Percentiles rank a stretch among this genome's conserved stretches.
Evolutionary conservation across 2,113 vertebrate species (phyloP).

Genomic region (Polypterus senegalus): DNA sequence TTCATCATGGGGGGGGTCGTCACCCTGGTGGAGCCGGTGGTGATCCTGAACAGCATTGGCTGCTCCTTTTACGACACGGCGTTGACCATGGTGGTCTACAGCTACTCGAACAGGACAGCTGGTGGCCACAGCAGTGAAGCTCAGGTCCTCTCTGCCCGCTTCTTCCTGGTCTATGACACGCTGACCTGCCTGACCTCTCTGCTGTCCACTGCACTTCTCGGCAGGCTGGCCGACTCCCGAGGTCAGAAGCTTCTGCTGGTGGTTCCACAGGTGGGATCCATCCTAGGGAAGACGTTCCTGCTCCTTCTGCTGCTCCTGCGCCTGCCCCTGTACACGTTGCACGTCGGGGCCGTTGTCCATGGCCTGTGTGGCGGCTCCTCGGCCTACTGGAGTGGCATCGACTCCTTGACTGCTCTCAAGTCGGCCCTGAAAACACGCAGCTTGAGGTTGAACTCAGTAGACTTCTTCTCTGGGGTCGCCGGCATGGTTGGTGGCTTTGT

Average conservation of each 20-base stretch:
- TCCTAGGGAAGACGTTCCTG: conserved; percentile 25
- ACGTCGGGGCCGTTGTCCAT: conserved; percentile 20
- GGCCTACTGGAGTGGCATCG: conserved; percentile 29
- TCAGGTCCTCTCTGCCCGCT: conserved; percentile 23
- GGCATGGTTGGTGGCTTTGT: conserved; percentile 25
- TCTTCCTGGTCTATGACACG: conserved; percentile 27
- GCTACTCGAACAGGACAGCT: conserved; percentile 18
- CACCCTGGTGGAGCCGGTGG: conserved; percentile 29
- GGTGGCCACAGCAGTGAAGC: conserved; percentile 21
- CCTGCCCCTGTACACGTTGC: conserved; percentile 27
- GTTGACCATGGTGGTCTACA: conserved; percentile 26
- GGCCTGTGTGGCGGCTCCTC: conserved; percentile 28
- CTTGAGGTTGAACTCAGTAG: conserved; percentile 28
- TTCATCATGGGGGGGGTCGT: conserved; percentile 18
- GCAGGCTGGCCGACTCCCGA: conserved; percentile 18
- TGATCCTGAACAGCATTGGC: conserved; percentile 27
- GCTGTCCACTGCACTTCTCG: conserved; percentile 23
- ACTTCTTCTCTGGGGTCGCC: conserved; percentile 26
- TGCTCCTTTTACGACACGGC: conserved; percentile 30
- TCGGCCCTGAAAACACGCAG: conserved; percentile 22
- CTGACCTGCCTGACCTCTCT: conserved; percentile 23
- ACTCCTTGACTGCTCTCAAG: conserved; percentile 21
- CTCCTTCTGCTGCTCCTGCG: conserved; percentile 20
- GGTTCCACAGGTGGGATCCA: conserved; percentile 26
- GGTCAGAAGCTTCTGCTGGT: conserved; percentile 27